phyloP scores from a whole-genome alignment of 2,797 vertebrate species.

The Malurus leucopterus region DNA sequence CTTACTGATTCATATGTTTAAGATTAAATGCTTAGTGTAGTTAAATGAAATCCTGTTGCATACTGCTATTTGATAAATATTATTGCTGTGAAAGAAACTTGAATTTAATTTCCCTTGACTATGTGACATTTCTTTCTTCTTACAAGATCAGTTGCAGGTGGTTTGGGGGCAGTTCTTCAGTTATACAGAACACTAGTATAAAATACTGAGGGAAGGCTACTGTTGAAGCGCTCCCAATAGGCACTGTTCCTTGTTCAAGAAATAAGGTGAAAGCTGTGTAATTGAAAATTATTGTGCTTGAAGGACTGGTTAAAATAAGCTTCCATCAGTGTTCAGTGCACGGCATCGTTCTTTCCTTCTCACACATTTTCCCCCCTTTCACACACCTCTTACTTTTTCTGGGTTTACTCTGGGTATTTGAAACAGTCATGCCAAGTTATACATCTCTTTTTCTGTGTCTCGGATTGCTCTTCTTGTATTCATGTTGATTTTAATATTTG shows the following conservation, averaged over 20 bases:
- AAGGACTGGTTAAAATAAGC: neutral
- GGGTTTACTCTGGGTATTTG: neutral
- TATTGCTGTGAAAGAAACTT: neutral
- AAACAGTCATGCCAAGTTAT: neutral
- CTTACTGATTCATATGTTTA: neutral
- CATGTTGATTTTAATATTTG: neutral
- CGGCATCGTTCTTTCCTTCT: neutral
- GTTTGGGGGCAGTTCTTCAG: neutral
- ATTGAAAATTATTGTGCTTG: neutral
- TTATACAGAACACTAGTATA: neutral
- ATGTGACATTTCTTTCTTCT: neutral
- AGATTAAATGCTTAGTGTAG: neutral
- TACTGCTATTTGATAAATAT: neutral
- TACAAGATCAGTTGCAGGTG: neutral
- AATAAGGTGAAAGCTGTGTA: neutral
- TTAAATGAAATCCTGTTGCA: neutral
- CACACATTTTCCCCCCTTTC: accelerated
- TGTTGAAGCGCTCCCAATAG: neutral
- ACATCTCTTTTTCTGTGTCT: neutral
- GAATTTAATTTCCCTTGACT: neutral
- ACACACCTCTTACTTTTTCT: neutral
- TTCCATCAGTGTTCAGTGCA: neutral
- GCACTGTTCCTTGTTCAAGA: neutral
- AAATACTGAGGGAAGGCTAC: neutral
- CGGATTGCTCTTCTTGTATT: neutral